Percentiles rank a stretch among this genome's conserved stretches.
These are phyloP conservation scores for Andrena flavipes DNA, from an alignment of 2,888 invertebrate species.

Conservation along the genomic window DNA sequence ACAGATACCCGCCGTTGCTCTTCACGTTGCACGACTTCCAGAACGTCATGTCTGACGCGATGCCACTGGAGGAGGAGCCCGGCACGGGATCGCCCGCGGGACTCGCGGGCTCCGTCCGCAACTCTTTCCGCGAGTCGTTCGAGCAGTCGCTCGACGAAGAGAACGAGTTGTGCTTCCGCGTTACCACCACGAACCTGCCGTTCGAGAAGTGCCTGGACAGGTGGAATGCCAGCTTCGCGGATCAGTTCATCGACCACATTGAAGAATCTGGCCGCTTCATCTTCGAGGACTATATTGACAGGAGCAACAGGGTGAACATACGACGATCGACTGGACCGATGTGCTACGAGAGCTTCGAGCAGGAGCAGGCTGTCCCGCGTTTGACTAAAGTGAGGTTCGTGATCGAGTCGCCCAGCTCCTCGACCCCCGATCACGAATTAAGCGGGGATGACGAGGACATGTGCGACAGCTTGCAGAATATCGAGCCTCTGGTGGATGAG, in stretches of 20 bases:
- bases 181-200: slow-evolving; percentile 80
- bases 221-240: slow-evolving; percentile 65
- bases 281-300: slow-evolving; percentile 80
- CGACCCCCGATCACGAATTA: slow-evolving; percentile 61
- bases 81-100: background rate
- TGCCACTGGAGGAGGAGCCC: slow-evolving; percentile 21
- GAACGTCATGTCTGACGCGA: slow-evolving; percentile 74
- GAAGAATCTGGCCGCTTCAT: slow-evolving; percentile 68
- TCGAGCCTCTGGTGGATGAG: slow-evolving; percentile 31
- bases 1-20: slow-evolving; percentile 76
- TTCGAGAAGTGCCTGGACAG: slow-evolving; percentile 78
- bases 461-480: slow-evolving; percentile 31
- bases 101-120: background rate
- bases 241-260: slow-evolving; percentile 40
- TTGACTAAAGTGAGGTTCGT: slow-evolving; percentile 77
- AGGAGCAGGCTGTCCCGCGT: slow-evolving; percentile 39
- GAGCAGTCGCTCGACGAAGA: slow-evolving; percentile 54
- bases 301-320: slow-evolving; percentile 69
- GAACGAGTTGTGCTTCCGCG: slow-evolving; percentile 75
- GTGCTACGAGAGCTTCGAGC: slow-evolving; percentile 46
- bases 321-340: slow-evolving; percentile 49
- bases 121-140: slow-evolving; percentile 34
- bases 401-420: slow-evolving; percentile 75
- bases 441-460: slow-evolving; percentile 19
- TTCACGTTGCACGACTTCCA: slow-evolving; percentile 81